Evolutionary conservation across 2,888 invertebrate genomes (phyloP).

Genomic region (Vanessa cardui): DNA sequence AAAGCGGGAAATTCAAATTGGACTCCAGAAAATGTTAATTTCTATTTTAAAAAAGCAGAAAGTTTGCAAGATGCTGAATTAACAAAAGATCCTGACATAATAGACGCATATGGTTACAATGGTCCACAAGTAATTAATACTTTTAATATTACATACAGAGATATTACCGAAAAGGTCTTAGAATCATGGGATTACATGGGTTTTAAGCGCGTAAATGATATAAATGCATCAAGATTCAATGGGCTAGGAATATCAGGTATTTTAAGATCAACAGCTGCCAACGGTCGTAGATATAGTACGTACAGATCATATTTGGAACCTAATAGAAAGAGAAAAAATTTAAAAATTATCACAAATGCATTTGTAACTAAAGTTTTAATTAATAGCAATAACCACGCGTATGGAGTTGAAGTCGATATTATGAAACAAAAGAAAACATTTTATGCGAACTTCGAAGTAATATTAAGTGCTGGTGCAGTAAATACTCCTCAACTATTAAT

Average conservation of each 20-base stretch:
- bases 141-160: slow-evolving; percentile 67
- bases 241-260: slow-evolving; percentile 67
- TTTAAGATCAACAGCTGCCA: slow-evolving; percentile 68
- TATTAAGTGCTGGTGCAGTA: slow-evolving; percentile 73
- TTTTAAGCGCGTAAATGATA: slow-evolving; percentile 59
- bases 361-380: slow-evolving; percentile 77
- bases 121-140: slow-evolving; percentile 74
- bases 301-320: slow-evolving; percentile 72
- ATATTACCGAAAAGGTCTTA: slow-evolving; percentile 54
- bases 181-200: slow-evolving; percentile 73
- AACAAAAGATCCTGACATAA: slow-evolving; percentile 45
- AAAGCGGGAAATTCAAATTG: slow-evolving; percentile 80
- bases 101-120: slow-evolving; percentile 59
- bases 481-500: slow-evolving; percentile 78
- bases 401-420: slow-evolving; percentile 64
- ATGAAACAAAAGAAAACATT: slow-evolving; percentile 42
- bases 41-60: slow-evolving; percentile 79
- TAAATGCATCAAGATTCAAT: slow-evolving; percentile 65
- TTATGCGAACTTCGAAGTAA: slow-evolving; percentile 67
- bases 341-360: slow-evolving; percentile 70
- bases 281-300: slow-evolving; percentile 74
- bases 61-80: slow-evolving; percentile 61
- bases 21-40: slow-evolving; percentile 73
- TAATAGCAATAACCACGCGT: slow-evolving; percentile 61
- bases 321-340: slow-evolving; percentile 53